Base-by-base conservation (phyloP, 2,113 vertebrate species). In the Aspidoscelis tigris region DNA sequence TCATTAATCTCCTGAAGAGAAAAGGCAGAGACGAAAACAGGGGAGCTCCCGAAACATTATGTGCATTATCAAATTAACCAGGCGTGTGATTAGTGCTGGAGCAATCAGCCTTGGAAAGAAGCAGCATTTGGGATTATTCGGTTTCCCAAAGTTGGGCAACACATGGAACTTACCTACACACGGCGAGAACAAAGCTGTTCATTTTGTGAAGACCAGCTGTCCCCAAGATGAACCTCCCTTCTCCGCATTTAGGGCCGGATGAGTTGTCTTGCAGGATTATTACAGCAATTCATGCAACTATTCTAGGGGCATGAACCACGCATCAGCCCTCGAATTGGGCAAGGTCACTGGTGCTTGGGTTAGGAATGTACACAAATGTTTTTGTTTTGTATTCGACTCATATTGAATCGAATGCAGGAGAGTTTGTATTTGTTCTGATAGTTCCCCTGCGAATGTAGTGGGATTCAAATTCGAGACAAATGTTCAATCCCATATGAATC, bases 31-130 rank as follows among this genome's bases (percentile, higher is more conserved):
- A 90, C 88, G 89, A 89, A 94, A 92, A 86, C 66, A 81, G 91
- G 92, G 87, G 77, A 75, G 90, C 88, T 83, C 73, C 91, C 77
- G 88, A 92, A 85, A 84, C 87, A 86, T 89, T 79, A 82, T 20
- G 84, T 91, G 93, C 94, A 95, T 97, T 96, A 95, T 91, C 12
- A 91, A 95, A 93, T 95, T 96, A 97, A 96, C 95, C 94, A 96
- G 95, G 94, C 95, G 91, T 95, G 93, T 96, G 95, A 96, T 96
- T 95, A 96, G 95, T 9, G 88, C 90, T 94, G 94, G 95, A 95
- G 95, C 94, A 93, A 91, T 94, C 93, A 88, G 90, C 86, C 75
- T 89, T 94, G 90, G 93, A 93, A 33, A 33, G 33, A 33, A 93
- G 87, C 90, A 91, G 88, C 7, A 14, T 44, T 88, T 86, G 76